These are phyloP conservation scores for Tinea semifulvella DNA, from an alignment of 2,888 invertebrate species.

Conservation along the genomic window DNA sequence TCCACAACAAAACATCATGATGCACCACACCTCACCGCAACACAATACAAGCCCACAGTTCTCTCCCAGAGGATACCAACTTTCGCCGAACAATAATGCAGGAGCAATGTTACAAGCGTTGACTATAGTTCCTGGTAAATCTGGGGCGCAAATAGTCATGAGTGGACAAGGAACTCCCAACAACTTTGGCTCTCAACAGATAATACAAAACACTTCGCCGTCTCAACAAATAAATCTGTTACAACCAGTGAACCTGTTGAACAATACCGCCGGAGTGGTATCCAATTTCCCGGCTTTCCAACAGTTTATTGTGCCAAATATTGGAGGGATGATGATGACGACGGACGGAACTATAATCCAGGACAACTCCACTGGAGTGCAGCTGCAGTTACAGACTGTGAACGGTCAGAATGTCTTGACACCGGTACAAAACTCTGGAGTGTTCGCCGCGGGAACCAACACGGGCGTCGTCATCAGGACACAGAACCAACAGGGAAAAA, in stretches of 20 bases:
- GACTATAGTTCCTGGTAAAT: conserved; percentile 80
- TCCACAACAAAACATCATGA: conserved; percentile 70
- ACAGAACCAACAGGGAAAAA: conserved; percentile 76
- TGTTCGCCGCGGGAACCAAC: conserved; percentile 72
- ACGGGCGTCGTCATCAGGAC: conserved; percentile 84
- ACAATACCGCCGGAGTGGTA: conserved; percentile 73
- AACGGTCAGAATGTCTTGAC: conserved; percentile 80
- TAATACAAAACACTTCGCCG: conserved; percentile 69
- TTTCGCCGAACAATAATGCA: conserved; percentile 74
- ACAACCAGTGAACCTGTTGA: conserved; percentile 84
- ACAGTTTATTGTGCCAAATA: conserved; percentile 83
- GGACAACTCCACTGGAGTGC: conserved; percentile 73
- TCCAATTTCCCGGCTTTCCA: conserved; percentile 83
- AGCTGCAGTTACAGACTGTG: conserved; percentile 81
- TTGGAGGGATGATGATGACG: conserved; percentile 85
- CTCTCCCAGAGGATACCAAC: conserved; percentile 79
- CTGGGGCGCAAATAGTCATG: conserved; percentile 79
- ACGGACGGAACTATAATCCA: conserved; percentile 81
- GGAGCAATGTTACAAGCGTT: conserved; percentile 78
- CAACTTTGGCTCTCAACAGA: conserved; percentile 72
- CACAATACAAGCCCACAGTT: conserved; percentile 63
- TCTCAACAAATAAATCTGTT: conserved; percentile 75
- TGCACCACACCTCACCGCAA: conserved; percentile 57
- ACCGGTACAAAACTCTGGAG: conserved; percentile 71
- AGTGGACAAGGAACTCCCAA: conserved; percentile 73